Percentiles rank a stretch among this genome's conserved stretches.
Evolutionary conservation across 30 jellyfish, hydroid and myxozoan genomes (phyloP).

Genomic region (Aurelia sp.): DNA sequence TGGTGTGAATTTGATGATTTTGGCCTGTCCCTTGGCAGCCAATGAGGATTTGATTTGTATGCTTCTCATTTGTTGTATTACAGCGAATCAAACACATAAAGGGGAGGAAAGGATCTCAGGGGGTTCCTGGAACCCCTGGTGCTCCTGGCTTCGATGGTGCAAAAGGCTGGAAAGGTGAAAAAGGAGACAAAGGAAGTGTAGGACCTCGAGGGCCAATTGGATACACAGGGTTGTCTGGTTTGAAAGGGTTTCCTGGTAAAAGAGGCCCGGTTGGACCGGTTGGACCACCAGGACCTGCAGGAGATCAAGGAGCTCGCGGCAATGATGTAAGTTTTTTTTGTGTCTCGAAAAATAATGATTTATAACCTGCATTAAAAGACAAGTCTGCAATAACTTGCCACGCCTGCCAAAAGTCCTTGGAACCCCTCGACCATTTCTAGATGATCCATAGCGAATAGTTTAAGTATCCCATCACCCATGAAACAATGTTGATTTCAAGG

Average conservation of each 20-base stretch:
- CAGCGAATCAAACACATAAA: conserved; percentile 19
- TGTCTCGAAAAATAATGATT: too few species aligned
- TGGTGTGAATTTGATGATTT: too few species aligned
- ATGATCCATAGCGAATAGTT: too few species aligned
- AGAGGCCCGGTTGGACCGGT: conserved; percentile 26
- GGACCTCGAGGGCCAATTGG: conserved; percentile 52
- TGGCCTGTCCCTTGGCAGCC: too few species aligned
- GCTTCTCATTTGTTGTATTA: not conserved
- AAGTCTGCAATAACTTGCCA: too few species aligned
- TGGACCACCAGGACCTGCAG: conserved; percentile 24
- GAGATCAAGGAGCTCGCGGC: not conserved
- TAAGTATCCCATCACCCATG: too few species aligned
- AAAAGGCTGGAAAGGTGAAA: conserved; percentile 47
- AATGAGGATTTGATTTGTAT: too few species aligned
- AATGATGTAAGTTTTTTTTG: not conserved
- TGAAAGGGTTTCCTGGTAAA: not conserved
- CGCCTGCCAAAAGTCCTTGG: not conserved
- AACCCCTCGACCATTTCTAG: not conserved
- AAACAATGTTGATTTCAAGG: too few species aligned
- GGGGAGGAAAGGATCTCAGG: conserved; percentile 22
- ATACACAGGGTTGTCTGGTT: not conserved
- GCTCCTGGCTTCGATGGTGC: conserved; percentile 43
- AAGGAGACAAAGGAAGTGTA: conserved; percentile 25
- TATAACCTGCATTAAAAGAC: too few species aligned
- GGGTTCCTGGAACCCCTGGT: conserved; percentile 23